These are phyloP conservation scores for Heteropelma amictum DNA, from an alignment of 2,888 invertebrate species.

Conservation along the genomic window DNA sequence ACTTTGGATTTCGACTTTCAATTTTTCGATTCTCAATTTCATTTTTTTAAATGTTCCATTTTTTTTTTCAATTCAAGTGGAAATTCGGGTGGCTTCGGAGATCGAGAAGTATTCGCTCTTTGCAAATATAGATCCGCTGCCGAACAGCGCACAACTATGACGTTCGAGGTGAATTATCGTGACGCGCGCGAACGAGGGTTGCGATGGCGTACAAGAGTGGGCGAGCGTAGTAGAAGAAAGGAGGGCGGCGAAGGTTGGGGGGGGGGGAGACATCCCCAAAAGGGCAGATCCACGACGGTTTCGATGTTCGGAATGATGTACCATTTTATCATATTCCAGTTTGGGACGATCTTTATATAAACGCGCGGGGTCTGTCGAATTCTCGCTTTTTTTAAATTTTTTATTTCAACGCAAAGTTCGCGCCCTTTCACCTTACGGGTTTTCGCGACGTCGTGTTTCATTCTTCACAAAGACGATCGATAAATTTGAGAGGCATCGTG, in stretches of 20 bases:
- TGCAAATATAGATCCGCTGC: constrained; percentile 41
- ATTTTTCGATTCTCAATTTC: background rate
- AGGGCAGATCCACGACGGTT: constrained; percentile 1
- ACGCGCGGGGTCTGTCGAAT: background rate
- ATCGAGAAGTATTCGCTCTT: constrained; percentile 14
- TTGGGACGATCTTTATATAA: constrained; percentile 5
- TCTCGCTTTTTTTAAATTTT: background rate
- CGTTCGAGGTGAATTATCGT: constrained; percentile 49
- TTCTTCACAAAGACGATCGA: too few relatives aligned
- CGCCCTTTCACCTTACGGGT: background rate
- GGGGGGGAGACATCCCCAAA: background rate
- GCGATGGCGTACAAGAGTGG: background rate
- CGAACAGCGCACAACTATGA: constrained; percentile 38
- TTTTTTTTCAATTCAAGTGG: too few relatives aligned
- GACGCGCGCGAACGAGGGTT: constrained; percentile 27
- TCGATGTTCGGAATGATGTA: background rate
- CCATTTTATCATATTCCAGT: background rate
- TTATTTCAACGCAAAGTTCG: background rate
- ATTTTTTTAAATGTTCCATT: too few relatives aligned
- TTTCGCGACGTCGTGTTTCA: background rate
- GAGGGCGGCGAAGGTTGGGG: background rate
- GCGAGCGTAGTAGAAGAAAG: background rate
- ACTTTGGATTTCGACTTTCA: too few relatives aligned
- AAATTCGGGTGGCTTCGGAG: too few relatives aligned
- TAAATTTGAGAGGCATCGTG: too few relatives aligned